Conservation (phyloP, 2,797 vertebrate species). For the Trichosurus vulpecula region DNA sequence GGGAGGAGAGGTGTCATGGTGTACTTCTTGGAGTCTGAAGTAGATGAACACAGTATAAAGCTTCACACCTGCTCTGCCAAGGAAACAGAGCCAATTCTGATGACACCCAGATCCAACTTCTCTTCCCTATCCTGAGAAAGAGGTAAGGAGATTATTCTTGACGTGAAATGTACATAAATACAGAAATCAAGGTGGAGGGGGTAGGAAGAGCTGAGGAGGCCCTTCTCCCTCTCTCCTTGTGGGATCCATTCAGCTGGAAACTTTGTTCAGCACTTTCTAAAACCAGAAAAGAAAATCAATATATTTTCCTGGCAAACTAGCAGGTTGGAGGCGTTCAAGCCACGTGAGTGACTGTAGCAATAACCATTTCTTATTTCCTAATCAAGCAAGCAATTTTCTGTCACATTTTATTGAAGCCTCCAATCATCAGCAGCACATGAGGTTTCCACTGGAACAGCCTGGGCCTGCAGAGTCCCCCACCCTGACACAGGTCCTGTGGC, state of each 20-base stretch:
- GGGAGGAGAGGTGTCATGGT: not conserved
- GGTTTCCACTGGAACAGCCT: slow-evolving; percentile 59
- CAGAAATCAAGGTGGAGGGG: not conserved
- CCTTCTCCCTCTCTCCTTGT: not conserved
- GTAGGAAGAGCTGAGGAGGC: slow-evolving; percentile 9
- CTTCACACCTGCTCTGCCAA: not conserved
- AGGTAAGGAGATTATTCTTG: not conserved
- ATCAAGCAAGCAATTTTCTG: slow-evolving; percentile 54
- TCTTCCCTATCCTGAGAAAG: not conserved
- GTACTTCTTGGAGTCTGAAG: not conserved
- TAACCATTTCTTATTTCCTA: slow-evolving; percentile 57
- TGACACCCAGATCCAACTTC: not conserved
- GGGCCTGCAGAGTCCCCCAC: slow-evolving; percentile 65
- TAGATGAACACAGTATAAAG: not conserved
- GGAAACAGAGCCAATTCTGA: not conserved
- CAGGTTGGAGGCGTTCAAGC: slow-evolving; percentile 51
- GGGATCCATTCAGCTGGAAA: not conserved
- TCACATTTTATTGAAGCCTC: slow-evolving; percentile 55
- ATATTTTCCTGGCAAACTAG: slow-evolving; percentile 50
- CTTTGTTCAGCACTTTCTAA: slow-evolving; percentile 8
- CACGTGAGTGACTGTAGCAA: slow-evolving; percentile 59
- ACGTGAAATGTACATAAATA: not conserved
- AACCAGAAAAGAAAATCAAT: slow-evolving; percentile 45
- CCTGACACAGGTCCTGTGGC: slow-evolving; percentile 22
- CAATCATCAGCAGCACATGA: slow-evolving; percentile 64